phyloP scores from a whole-genome alignment of 2,797 vertebrate species.

The Eurystomus glaucurus region DNA sequence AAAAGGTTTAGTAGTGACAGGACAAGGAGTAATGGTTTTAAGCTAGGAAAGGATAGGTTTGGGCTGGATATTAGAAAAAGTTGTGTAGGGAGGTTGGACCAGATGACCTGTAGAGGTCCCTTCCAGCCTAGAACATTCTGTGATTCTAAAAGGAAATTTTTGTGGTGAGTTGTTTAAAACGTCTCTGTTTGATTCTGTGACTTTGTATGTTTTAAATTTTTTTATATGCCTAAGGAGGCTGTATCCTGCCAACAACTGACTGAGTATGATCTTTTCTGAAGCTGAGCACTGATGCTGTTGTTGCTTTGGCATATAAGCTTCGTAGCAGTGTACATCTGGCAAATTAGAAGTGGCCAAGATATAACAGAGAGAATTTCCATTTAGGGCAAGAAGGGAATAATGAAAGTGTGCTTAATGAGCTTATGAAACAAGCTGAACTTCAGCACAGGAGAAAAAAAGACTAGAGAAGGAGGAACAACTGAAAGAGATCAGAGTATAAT shows the following conservation, averaged over 20 bases:
- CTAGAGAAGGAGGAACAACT: constrained; percentile 19
- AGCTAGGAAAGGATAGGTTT: no score
- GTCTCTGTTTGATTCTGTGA: not conserved
- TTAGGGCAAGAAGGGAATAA: not conserved
- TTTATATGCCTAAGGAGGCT: not conserved
- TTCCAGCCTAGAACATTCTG: no score
- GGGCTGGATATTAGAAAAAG: no score
- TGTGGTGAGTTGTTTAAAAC: not conserved
- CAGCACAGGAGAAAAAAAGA: not conserved
- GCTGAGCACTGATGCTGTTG: not conserved
- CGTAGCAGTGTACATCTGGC: not conserved
- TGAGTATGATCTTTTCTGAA: not conserved
- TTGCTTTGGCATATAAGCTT: not conserved
- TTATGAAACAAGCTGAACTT: constrained; percentile 44
- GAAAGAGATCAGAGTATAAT: constrained; percentile 17
- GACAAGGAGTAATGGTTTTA: no score
- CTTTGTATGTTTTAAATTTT: not conserved
- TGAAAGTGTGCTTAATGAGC: constrained; percentile 15
- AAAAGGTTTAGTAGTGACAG: no score
- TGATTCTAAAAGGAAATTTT: not conserved
- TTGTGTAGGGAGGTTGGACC: no score
- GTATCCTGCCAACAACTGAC: not conserved
- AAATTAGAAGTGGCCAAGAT: constrained; percentile 6
- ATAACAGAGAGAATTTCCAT: not conserved
- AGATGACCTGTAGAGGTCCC: no score